These are phyloP conservation scores for Brachionus manjavacas DNA, from an alignment of 1,140 invertebrate genomes.

Conservation along the genomic window DNA sequence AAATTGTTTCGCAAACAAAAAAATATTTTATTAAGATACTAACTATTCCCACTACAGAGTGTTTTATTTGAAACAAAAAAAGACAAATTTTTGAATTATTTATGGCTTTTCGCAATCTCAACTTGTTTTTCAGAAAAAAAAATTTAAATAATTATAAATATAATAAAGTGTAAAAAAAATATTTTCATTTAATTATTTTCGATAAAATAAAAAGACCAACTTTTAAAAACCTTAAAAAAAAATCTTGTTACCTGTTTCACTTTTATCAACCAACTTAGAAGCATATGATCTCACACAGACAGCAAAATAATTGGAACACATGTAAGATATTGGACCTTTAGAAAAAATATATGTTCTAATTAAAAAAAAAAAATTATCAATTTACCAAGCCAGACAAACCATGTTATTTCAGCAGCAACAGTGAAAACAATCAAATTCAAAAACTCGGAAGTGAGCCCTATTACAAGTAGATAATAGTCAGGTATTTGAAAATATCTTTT, in stretches of 20 bases:
- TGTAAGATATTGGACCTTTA: slow-evolving; percentile 13
- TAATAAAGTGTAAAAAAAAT: not conserved
- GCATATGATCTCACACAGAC: slow-evolving; percentile 25
- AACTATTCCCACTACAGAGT: no score
- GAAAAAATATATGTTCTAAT: not conserved
- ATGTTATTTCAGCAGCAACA: not conserved
- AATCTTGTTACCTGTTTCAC: slow-evolving; percentile 8
- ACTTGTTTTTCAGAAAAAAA: no score
- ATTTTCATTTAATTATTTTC: no score
- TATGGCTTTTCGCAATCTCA: no score
- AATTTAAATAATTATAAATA: no score
- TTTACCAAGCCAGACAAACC: slow-evolving; percentile 30
- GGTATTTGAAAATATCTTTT: slow-evolving; percentile 4
- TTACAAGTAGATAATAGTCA: slow-evolving; percentile 17
- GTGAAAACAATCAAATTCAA: slow-evolving; percentile 32
- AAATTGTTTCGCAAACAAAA: no score
- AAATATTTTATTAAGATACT: no score
- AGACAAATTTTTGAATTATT: no score
- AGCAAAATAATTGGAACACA: slow-evolving; percentile 39
- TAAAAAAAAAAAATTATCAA: not conserved
- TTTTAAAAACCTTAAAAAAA: not conserved
- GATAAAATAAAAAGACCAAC: no score
- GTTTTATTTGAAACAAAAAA: no score
- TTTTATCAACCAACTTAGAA: slow-evolving; percentile 34
- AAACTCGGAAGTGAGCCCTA: slow-evolving; percentile 32